Evolutionary conservation across 1,140 invertebrate species (phyloP).

Genomic region (Pachyrhynchus sulphureomaculatus): DNA sequence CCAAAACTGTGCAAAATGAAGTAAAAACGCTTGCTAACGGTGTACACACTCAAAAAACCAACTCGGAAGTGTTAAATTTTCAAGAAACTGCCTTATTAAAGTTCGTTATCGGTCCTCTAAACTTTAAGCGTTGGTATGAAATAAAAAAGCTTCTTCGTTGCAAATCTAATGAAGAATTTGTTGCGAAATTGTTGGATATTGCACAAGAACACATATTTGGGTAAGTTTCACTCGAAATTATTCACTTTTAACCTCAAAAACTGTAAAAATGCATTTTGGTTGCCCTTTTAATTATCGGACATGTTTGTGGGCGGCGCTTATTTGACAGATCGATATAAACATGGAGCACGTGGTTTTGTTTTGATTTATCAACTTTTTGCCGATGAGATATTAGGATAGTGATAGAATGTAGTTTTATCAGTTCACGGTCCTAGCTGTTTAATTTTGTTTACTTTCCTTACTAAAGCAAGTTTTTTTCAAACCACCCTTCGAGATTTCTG

Average conservation of each 20-base stretch:
- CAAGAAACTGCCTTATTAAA: constrained; percentile 25
- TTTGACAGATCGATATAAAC: constrained; percentile 36
- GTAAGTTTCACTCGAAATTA: constrained; percentile 38
- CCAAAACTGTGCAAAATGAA: constrained; percentile 32
- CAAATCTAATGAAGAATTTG: constrained; percentile 54
- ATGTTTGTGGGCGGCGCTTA: constrained; percentile 31
- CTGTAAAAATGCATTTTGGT: not conserved
- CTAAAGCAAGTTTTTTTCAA: no score
- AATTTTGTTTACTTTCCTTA: no score
- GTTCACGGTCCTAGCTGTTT: no score
- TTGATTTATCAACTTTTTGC: constrained; percentile 18
- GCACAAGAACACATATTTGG: constrained; percentile 45
- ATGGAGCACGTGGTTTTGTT: constrained; percentile 31
- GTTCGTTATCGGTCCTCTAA: constrained; percentile 51
- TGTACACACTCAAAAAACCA: constrained; percentile 2
- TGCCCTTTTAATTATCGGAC: constrained; percentile 23
- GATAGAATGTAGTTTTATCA: no score
- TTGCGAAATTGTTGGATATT: constrained; percentile 51
- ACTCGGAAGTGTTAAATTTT: constrained; percentile 14
- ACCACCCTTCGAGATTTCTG: no score
- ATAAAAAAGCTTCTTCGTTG: constrained; percentile 50
- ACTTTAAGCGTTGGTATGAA: constrained; percentile 54
- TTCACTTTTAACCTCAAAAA: constrained; percentile 28
- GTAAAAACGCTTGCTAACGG: constrained; percentile 10
- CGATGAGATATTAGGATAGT: not conserved